These are phyloP conservation scores for Hipparchia semele DNA, from an alignment of 2,888 invertebrate species.

Conservation along the genomic window DNA sequence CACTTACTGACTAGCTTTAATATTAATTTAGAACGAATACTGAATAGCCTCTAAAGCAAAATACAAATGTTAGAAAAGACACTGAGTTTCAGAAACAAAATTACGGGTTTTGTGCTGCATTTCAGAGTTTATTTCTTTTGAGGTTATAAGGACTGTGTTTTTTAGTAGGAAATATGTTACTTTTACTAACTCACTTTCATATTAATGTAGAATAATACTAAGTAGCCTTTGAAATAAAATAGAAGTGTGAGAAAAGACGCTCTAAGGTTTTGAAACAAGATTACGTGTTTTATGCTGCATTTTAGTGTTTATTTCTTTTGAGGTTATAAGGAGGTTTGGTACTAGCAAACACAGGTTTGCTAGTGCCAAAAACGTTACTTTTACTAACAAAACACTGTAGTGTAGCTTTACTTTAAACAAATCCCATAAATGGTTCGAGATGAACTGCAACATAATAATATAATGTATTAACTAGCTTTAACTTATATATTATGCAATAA, in stretches of 20 bases:
- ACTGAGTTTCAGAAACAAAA: constrained; percentile 42
- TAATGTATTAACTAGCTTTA: background rate
- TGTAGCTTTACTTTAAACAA: background rate
- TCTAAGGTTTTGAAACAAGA: constrained; percentile 41
- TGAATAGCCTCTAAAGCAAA: background rate
- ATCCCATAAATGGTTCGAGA: background rate
- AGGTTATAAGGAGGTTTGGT: constrained; percentile 21
- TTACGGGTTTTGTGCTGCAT: constrained; percentile 30
- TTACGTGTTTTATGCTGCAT: constrained; percentile 30
- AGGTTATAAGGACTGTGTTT: constrained; percentile 30
- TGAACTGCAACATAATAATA: background rate
- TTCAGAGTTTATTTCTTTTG: constrained; percentile 35
- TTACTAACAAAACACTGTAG: background rate
- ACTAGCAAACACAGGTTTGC: constrained; percentile 14
- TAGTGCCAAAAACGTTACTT: constrained; percentile 8
- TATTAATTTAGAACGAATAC: background rate
- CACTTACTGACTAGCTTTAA: background rate
- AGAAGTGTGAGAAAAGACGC: constrained; percentile 26
- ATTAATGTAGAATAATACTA: background rate
- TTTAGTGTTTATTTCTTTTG: constrained; percentile 35
- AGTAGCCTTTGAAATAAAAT: background rate
- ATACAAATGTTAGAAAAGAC: constrained; percentile 30
- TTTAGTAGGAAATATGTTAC: constrained; percentile 15
- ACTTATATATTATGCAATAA: background rate
- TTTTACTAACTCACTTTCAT: background rate